Evolutionary conservation across 1,140 invertebrate species (phyloP).

Genomic region (Pseudomyrmex dendroicus): DNA sequence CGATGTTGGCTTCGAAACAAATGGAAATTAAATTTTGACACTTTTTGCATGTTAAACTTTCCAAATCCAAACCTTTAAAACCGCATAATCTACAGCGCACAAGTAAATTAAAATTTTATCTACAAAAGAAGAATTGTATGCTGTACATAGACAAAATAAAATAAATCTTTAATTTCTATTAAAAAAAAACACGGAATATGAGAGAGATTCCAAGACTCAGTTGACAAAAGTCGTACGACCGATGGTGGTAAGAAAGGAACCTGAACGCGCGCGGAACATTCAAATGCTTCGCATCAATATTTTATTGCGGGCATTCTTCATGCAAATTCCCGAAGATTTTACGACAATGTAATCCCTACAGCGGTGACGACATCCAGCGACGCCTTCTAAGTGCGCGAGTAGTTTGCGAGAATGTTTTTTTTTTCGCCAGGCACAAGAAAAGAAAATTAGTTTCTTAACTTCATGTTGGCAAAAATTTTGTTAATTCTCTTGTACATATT

Average conservation of each 20-base stretch:
- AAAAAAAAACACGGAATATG: constrained; percentile 17
- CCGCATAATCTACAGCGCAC: too few species aligned
- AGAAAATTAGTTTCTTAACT: too few species aligned
- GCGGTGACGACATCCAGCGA: constrained; percentile 64
- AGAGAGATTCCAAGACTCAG: constrained; percentile 25
- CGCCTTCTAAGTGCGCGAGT: constrained; percentile 63
- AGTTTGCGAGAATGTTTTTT: constrained; percentile 53
- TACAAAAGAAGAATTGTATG: too few species aligned
- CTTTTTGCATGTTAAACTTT: too few species aligned
- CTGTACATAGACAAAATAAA: too few species aligned
- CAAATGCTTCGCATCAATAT: constrained; percentile 74
- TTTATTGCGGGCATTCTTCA: constrained; percentile 74
- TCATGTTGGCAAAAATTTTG: background rate
- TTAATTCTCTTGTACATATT: background rate
- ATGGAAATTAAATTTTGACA: background rate
- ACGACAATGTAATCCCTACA: constrained; percentile 83
- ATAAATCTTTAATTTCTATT: too few species aligned
- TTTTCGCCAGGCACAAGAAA: constrained; percentile 7
- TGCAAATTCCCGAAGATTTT: constrained; percentile 82
- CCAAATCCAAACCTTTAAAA: too few species aligned
- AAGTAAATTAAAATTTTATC: too few species aligned
- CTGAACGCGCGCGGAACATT: constrained; percentile 56
- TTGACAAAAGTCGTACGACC: constrained; percentile 43
- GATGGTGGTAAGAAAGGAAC: background rate
- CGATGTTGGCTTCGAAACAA: background rate